Evolutionary conservation across 2,797 vertebrate genomes (phyloP), one percentile per base, ranked within the genome.

Genomic region (Sebastes variabilis): DNA sequence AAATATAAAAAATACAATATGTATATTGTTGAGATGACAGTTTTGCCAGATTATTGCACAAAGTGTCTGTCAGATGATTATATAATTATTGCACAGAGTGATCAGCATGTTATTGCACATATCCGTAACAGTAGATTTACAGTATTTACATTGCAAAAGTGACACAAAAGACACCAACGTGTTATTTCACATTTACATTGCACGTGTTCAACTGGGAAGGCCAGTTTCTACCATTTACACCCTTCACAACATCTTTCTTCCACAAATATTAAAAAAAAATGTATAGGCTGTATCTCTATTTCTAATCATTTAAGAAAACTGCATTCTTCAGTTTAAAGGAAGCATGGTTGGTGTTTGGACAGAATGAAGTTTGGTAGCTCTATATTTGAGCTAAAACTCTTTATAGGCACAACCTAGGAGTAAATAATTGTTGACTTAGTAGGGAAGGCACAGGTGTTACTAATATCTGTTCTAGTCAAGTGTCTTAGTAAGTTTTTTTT

Each of bases 81-180:
- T 38, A 38, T 13, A 38, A 38, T 5, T 13, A 38, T 38, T 38
- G 12, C 36, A 38, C 36, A 38, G 36, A 38, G 36, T 38, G 36
- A 38, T 38, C 36, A 13, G 36, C 36, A 38, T 38, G 36, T 13
- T 38, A 5, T 38, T 38, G 36, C 36, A 38, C 36, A 38, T 38
- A 38, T 13, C 36, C 12, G 12, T 38, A 38, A 38, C 36, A 38
- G 36, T 38, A 38, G 36, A 38, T 13, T 38, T 38, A 38, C 36
- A 38, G 36, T 38, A 38, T 38, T 13, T 38, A 38, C 36, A 38
- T 38, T 38, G 12, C 36, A 38, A 38, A 38, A 38, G 36, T 0
- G 36, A 38, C 36, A 38, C 36, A 38, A 38, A 38, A 38, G 36
- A 2, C 12, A 38, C 0, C 36, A 13, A 0, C 0, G 36, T 38